Conservation (phyloP, 2,113 vertebrate genomes). For the Rhea americana region DNA sequence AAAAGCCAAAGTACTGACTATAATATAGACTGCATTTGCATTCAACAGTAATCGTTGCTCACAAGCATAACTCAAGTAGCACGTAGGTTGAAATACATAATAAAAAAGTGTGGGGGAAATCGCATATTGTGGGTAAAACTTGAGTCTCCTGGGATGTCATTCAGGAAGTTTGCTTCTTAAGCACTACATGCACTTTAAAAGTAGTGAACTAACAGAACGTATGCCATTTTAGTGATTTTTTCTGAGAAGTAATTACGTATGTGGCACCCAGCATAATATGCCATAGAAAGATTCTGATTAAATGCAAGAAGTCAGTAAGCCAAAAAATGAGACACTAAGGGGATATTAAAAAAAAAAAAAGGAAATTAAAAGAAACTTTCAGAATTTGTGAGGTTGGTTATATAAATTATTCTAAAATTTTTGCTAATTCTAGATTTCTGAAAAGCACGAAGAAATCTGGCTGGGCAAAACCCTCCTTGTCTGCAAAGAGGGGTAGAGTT, state of each 20-base stretch:
- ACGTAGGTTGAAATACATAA: constrained; percentile 42
- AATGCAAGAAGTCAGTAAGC: background rate
- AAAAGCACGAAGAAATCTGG: background rate
- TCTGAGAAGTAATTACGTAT: background rate
- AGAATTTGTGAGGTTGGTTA: background rate
- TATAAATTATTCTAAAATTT: background rate
- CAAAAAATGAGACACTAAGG: background rate
- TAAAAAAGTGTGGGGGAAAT: constrained; percentile 58
- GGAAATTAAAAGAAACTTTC: background rate
- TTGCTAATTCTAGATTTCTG: background rate
- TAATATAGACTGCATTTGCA: constrained; percentile 29
- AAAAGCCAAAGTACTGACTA: constrained; percentile 48
- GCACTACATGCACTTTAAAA: background rate
- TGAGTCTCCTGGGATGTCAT: constrained; percentile 7
- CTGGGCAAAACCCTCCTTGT: background rate
- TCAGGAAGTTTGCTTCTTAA: constrained; percentile 41
- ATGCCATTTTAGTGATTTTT: background rate
- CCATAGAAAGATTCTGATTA: background rate
- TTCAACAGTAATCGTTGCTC: constrained; percentile 61
- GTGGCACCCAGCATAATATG: background rate
- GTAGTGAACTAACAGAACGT: background rate
- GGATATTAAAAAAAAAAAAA: background rate
- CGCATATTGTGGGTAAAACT: constrained; percentile 22
- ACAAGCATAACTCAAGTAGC: constrained; percentile 57
- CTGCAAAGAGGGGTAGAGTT: background rate